Base-by-base conservation (phyloP, 2,888 invertebrate genomes). In the Polietes domitor region DNA sequence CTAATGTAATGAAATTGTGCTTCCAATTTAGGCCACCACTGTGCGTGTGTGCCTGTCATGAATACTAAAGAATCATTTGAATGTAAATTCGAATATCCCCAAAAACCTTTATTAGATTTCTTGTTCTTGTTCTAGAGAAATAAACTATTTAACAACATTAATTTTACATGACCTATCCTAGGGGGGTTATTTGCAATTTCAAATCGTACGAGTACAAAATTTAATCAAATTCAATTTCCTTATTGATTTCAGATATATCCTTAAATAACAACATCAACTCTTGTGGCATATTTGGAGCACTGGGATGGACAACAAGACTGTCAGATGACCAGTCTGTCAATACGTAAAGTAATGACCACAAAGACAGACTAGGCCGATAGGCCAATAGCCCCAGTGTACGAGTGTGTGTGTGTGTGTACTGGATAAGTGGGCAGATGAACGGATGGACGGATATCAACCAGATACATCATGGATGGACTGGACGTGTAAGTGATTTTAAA, bases 401-500 rank as follows among this genome's bases (percentile, higher is more conserved):
- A 43, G 50, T 3, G 50, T 3, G 50, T 50, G n/a, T 55, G 10
- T 50, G 17, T 9, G 2, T 53, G 50, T 3, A 19, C 5, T 2
- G 53, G 53, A 21, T n/a, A n/a, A n/a, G n/a, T n/a, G n/a, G n/a
- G n/a, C 10, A 53, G 24, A 58, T 26, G 26, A 26, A 4, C 12
- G 4, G 15, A 58, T 58, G 58, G 3, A n/a, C n/a, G 47, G 12
- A 12, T 37, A 47, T n/a, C n/a, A 47, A n/a, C 32, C 32, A 32
- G 4, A 32, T 10, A 15, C 9, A 58, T 32, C 10, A 32, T 19
- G 26, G 41, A 24, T 61, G 50, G 17, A 50, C 41, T 10, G 2
- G 43, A 37, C 43, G 21, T 58, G 53, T 47, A 61, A 82, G 61
- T 72, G 50, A 77, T 50, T 77, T 77, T 63, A 74, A 82, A 71